phyloP scores from a whole-genome alignment of 2,888 invertebrate species.

The Boloria selene region DNA sequence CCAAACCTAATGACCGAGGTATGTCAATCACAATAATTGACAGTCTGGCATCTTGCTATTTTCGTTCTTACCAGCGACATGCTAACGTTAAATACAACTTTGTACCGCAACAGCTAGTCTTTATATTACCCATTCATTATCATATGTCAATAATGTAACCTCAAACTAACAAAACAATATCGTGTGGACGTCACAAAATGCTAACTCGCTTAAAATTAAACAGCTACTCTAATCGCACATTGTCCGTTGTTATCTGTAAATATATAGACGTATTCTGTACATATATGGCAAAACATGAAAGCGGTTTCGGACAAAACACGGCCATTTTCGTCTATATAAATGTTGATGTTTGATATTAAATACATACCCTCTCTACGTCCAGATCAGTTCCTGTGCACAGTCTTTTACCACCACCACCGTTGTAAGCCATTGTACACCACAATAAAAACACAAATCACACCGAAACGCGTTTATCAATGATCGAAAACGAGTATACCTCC shows the following conservation, averaged over 20 bases:
- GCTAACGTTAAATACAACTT: slow-evolving; percentile 40
- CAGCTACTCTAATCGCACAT: slow-evolving; percentile 11
- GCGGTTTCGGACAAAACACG: slow-evolving; percentile 68
- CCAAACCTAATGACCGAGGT: slow-evolving; percentile 68
- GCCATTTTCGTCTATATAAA: slow-evolving; percentile 72
- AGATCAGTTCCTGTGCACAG: slow-evolving; percentile 78
- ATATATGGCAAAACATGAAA: slow-evolving; percentile 58
- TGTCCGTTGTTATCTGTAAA: slow-evolving; percentile 19
- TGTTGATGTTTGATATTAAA: slow-evolving; percentile 53
- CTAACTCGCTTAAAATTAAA: slow-evolving; percentile 43
- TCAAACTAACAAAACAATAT: slow-evolving; percentile 72
- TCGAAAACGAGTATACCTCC: slow-evolving; percentile 58
- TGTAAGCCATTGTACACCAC: slow-evolving; percentile 87
- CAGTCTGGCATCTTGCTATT: slow-evolving; percentile 62
- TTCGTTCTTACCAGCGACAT: slow-evolving; percentile 46
- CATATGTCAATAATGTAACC: slow-evolving; percentile 76
- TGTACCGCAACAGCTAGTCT: slow-evolving; percentile 32
- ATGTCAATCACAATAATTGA: slow-evolving; percentile 81
- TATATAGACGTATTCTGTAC: slow-evolving; percentile 20
- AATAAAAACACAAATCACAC: slow-evolving; percentile 82
- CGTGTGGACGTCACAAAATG: slow-evolving; percentile 65
- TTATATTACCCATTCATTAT: slow-evolving; percentile 42
- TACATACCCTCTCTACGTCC: slow-evolving; percentile 79
- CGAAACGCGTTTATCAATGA: slow-evolving; percentile 66
- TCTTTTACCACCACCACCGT: slow-evolving; percentile 85